phyloP scores from a whole-genome alignment of 2,888 invertebrate species.

The Helleia helle region DNA sequence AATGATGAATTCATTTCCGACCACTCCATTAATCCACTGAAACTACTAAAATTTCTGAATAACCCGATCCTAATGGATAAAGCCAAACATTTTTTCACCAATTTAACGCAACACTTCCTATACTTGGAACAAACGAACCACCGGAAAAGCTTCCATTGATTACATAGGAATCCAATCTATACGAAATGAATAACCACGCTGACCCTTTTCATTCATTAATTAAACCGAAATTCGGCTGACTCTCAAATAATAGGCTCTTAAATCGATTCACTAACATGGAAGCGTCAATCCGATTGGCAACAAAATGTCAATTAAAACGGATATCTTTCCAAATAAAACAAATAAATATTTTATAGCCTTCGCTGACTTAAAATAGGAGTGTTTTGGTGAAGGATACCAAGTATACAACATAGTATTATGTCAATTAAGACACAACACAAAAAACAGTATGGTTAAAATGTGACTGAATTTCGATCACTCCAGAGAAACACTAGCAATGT shows the following conservation, averaged over 20 bases:
- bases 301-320: constrained; percentile 40
- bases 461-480: no score
- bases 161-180: constrained; percentile 46
- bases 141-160: constrained; percentile 36
- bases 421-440: no score
- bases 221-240: constrained; percentile 53
- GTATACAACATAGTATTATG: no score
- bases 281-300: constrained; percentile 45
- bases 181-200: constrained; percentile 48
- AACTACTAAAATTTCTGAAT: no score
- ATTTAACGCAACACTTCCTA: not conserved
- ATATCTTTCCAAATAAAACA: constrained; percentile 1
- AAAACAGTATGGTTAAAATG: no score
- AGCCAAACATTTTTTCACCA: no score
- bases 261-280: constrained; percentile 49
- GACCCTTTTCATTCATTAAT: constrained; percentile 65
- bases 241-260: constrained; percentile 56
- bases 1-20: no score
- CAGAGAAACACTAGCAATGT: no score
- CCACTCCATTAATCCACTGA: no score
- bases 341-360: constrained; percentile 1
- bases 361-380: constrained; percentile 1
- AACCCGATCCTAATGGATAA: no score
- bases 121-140: constrained; percentile 25
- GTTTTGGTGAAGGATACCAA: not conserved